These are phyloP conservation scores for Sanderia malayensis DNA, from an alignment of 30 jellyfish, hydroid and myxozoan genomes.

Conservation along the genomic window DNA sequence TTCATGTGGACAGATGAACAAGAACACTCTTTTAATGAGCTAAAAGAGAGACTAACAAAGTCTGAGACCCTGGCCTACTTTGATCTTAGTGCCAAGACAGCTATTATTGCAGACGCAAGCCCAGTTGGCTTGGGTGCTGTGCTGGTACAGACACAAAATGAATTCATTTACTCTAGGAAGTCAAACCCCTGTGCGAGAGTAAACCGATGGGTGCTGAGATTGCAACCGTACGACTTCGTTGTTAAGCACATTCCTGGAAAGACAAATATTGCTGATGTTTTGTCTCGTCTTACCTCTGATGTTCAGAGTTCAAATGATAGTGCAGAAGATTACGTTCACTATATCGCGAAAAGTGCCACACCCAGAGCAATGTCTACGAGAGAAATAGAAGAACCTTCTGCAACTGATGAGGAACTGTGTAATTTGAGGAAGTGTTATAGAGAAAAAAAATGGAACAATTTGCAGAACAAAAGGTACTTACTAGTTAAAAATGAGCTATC, in stretches of 20 bases:
- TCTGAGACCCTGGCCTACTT: conserved; percentile 32
- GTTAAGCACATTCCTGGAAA: conserved; percentile 26
- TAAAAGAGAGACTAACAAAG: conserved; percentile 25
- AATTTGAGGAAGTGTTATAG: conserved; percentile 16
- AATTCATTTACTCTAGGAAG: conserved; percentile 31
- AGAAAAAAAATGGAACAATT: conserved; percentile 29
- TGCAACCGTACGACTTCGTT: conserved; percentile 33
- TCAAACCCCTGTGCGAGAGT: conserved; percentile 48
- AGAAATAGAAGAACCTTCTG: conserved; percentile 47
- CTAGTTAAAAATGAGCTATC: conserved; percentile 31
- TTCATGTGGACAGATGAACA: conserved; percentile 55
- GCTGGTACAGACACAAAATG: conserved; percentile 47
- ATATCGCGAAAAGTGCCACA: conserved; percentile 45
- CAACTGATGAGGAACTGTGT: conserved; percentile 25
- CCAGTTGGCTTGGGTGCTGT: conserved; percentile 74
- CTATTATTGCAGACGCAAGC: conserved; percentile 50
- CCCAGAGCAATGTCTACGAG: conserved; percentile 40
- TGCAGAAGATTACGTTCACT: conserved; percentile 50
- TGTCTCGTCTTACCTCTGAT: not conserved
- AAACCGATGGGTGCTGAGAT: conserved; percentile 33
- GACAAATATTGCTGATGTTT: conserved; percentile 16
- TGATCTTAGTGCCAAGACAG: conserved; percentile 40
- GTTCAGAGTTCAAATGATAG: not conserved
- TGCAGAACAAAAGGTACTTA: conserved; percentile 17
- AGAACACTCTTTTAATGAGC: conserved; percentile 34